A percentile compares a stretch with the other conserved stretches of the same genome.
These are phyloP conservation scores for Eremobia ochroleuca DNA, from an alignment of 2,888 invertebrate species.

Conservation along the genomic window DNA sequence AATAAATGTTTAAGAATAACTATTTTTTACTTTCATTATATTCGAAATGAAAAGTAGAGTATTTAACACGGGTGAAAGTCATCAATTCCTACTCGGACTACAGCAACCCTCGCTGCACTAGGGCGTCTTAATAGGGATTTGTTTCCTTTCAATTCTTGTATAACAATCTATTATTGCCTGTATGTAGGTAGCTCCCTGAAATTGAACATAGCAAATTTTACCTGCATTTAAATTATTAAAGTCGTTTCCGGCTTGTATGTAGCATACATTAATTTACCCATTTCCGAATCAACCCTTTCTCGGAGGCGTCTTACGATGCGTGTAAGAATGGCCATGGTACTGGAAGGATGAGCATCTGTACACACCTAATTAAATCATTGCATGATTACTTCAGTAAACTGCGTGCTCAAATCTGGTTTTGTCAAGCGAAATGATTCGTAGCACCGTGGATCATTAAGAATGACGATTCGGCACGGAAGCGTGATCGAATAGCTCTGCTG, in stretches of 20 bases:
- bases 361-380: constrained; percentile 36
- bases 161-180: too few relatives aligned
- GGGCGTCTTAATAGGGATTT: too few relatives aligned
- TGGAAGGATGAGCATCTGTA: constrained; percentile 39
- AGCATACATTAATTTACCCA: not conserved
- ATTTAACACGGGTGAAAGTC: too few relatives aligned
- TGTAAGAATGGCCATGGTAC: constrained; percentile 2
- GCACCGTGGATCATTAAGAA: constrained; percentile 6
- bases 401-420: constrained; percentile 18
- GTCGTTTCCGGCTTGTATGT: not conserved
- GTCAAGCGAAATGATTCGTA: constrained; percentile 40
- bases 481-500: not conserved
- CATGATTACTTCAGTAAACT: not conserved
- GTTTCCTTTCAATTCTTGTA: too few relatives aligned
- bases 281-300: not conserved
- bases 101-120: too few relatives aligned
- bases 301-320: constrained; percentile 10
- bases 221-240: not conserved
- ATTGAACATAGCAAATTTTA: too few relatives aligned
- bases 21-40: too few relatives aligned
- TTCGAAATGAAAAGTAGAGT: too few relatives aligned
- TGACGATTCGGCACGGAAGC: not conserved
- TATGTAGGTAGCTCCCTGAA: not conserved
- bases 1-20: too few relatives aligned
- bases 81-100: too few relatives aligned